Evolutionary conservation across 2,113 vertebrate genomes (phyloP).

Genomic region (Melanotaenia duboulayi): DNA sequence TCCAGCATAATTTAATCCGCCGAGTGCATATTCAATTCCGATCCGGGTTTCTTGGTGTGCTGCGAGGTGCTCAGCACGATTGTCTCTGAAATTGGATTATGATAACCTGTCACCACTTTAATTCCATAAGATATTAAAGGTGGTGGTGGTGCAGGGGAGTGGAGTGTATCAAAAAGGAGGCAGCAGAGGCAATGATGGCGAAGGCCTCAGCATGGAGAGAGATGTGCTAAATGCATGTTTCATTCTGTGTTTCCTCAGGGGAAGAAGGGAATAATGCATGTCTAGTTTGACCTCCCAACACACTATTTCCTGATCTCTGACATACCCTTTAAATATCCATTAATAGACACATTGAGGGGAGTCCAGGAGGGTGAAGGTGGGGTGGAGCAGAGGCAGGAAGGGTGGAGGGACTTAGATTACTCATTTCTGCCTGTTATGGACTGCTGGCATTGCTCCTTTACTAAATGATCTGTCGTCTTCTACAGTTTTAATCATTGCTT

Average conservation of each 20-base stretch:
- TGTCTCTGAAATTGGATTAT: conserved; percentile 88
- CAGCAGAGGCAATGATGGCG: neutral
- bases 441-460: conserved; percentile 1
- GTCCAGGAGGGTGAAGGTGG: conserved; percentile 22
- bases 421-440: conserved; percentile 52
- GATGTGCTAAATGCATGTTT: conserved; percentile 71
- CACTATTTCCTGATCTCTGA: conserved; percentile 70
- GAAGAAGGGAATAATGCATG: conserved; percentile 49
- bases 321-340: conserved; percentile 79
- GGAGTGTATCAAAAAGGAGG: conserved; percentile 50
- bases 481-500: conserved; percentile 37
- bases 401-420: conserved; percentile 22
- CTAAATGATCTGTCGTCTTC: neutral
- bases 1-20: conserved; percentile 79
- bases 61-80: conserved; percentile 74
- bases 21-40: conserved; percentile 80
- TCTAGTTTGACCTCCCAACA: conserved; percentile 52
- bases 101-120: conserved; percentile 86
- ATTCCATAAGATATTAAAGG: conserved; percentile 83
- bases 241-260: conserved; percentile 58
- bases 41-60: conserved; percentile 71
- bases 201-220: conserved; percentile 9
- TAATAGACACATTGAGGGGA: conserved; percentile 55
- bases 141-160: conserved; percentile 48
- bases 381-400: neutral